Base-by-base conservation (phyloP, 2,113 vertebrate species). In the Ariopsis seemanni region DNA sequence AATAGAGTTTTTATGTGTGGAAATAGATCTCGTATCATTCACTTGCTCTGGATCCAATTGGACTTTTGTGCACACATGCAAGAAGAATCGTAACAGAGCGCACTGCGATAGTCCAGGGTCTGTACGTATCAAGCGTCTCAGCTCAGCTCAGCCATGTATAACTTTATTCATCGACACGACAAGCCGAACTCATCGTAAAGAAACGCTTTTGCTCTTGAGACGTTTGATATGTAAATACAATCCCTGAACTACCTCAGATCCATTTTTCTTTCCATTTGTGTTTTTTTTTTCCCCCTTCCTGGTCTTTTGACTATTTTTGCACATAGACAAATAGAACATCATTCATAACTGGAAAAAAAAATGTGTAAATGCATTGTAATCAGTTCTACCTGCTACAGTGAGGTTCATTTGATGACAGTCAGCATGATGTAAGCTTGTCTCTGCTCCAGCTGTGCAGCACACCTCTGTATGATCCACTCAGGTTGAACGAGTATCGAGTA, bases 201-300 rank as follows among this genome's bases (percentile, higher is more conserved):
- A 55, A 75, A 69, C 11, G 50, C 75, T 86, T 63, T 63, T 55
- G n/a, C 63, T 58, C 85, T 22, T 34, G 27, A n/a, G 82, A 77
- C 22, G 27, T 77, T 55, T 84, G 42, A 84, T 75, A 34, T 69
- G 30, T 62, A 30, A 30, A 60, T 25, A 65, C 80, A 75, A 63
- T 58, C 80, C 79, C 86, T 83, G 86, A 87, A 75, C 80, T 87
- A 87, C 67, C 86, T 87, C 86, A 83, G 86, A 58, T 87, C n/a
- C n/a, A 20, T 83, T 53, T 67, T 65, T 65, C 18, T n/a, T 14
- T n/a, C 48, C 18, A 7, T 69, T 4, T 27, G 5, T 52, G 18
- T n/a, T 12, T 48, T 69, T 82, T 82, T 63, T 78, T n/a, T 62
- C 6, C 17, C 10, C 5, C 17, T 80, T 53, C 30, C 12, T 85